Conservation (phyloP, 1,140 invertebrate species). For the Danaus melanippus region DNA sequence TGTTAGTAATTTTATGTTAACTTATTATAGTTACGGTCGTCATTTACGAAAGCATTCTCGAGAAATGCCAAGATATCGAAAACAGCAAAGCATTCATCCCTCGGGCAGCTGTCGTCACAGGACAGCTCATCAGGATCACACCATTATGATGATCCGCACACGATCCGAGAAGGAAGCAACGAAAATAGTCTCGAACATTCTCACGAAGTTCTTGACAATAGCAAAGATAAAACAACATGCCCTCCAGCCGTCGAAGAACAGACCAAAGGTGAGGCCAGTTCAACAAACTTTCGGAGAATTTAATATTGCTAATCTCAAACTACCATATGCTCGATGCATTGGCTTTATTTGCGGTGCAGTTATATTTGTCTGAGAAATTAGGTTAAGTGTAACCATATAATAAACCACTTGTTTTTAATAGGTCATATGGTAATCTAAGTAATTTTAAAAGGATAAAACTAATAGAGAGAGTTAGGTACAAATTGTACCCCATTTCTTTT, state of each 20-base stretch:
- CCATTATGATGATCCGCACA: constrained; percentile 66
- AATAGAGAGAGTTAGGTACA: constrained; percentile 5
- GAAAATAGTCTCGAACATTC: constrained; percentile 71
- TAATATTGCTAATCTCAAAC: constrained; percentile 14
- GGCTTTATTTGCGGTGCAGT: constrained; percentile 10
- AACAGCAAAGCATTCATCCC: constrained; percentile 73
- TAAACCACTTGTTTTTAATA: constrained; percentile 11
- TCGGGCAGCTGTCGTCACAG: constrained; percentile 67
- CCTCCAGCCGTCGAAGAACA: constrained; percentile 46
- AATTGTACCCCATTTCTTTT: background rate
- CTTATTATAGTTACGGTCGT: constrained; percentile 85
- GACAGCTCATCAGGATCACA: constrained; percentile 64
- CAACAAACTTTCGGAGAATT: constrained; percentile 9
- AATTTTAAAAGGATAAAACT: constrained; percentile 17
- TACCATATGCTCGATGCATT: constrained; percentile 11
- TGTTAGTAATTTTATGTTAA: constrained; percentile 3
- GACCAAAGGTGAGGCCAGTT: constrained; percentile 50
- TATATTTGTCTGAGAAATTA: constrained; percentile 22
- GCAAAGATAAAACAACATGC: constrained; percentile 52
- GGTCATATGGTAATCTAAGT: constrained; percentile 12
- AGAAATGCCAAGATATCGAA: constrained; percentile 81
- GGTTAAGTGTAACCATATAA: constrained; percentile 22
- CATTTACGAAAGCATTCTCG: constrained; percentile 98
- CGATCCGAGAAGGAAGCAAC: constrained; percentile 68
- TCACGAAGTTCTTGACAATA: constrained; percentile 58